Base-by-base conservation (phyloP, 2,888 invertebrate genomes). In the Amiota communis region DNA sequence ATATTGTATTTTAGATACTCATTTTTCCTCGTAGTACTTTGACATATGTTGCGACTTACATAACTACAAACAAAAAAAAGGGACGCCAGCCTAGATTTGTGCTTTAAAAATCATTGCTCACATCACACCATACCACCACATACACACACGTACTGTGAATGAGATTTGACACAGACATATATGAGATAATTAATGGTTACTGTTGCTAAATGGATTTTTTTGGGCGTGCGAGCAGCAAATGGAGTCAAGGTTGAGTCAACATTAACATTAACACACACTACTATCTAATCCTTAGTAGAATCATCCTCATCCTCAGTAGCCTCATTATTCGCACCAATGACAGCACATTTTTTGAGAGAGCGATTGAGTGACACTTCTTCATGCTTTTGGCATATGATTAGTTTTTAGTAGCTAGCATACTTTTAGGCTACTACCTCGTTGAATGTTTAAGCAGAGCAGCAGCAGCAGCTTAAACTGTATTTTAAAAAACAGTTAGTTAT, bases 121-220 rank as follows among this genome's bases (percentile, higher is more conserved):
- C 17, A 63, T 36, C 20, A 36, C 6, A 36, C 36, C 36, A 6
- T 6, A 36, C 3, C 36, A 36, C 3, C 36, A 36, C 36, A 36
- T 36, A 36, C 36, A 6, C 36, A 36, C 36, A 36, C 36, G 36
- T 36, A 2, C 36, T 36, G 36, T 6, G 36, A 36, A 36, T 36
- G 36, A 36, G 65, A 49, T 65, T 65, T 65, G 51, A 53, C 67
- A 68, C 36, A 53, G 51, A 23, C 67, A 51, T 68, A 36, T 68
- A 68, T 53, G 46, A 76, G 75, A 78, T 82, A 83, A 83, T 85
- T 84, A 85, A 85, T 85, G 82, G 76, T 78, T 72, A 64, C 23
- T 49, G 71, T 63, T 68, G 76, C 83, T 81, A 85, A 85, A 81
- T 83, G 84, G 82, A 83, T 83, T 85, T 83, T 76, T 83, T 76